Percentiles rank a stretch among this genome's conserved stretches.
These are phyloP conservation scores for Gephyroberyx darwinii DNA, from an alignment of 2,797 vertebrate genomes.

Conservation along the genomic window DNA sequence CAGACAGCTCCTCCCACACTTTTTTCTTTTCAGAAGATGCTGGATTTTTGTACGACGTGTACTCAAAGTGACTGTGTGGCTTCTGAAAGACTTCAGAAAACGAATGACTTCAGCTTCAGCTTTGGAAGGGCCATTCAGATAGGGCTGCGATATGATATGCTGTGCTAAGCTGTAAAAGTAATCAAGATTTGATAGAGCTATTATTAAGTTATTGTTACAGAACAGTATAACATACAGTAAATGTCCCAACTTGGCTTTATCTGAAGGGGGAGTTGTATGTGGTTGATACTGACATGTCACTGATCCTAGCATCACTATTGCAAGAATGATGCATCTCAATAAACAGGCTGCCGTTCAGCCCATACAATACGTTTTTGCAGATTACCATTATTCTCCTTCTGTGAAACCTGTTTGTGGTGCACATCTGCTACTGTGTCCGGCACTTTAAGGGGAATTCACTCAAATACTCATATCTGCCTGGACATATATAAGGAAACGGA, in stretches of 20 bases:
- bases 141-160: neutral
- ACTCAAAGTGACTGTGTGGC: constrained; percentile 24
- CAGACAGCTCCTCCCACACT: constrained; percentile 26
- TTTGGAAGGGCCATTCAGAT: neutral
- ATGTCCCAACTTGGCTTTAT: constrained; percentile 2
- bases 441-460: constrained; percentile 42
- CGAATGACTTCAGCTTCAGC: neutral
- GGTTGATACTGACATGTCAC: neutral
- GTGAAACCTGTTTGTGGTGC: constrained; percentile 32
- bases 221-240: neutral
- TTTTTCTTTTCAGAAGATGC: constrained; percentile 12
- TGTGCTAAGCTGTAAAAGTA: neutral
- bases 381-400: constrained; percentile 20
- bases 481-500: constrained; percentile 30
- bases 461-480: constrained; percentile 16
- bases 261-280: neutral
- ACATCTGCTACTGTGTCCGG: constrained; percentile 26
- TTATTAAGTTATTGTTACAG: neutral
- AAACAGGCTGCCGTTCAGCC: constrained; percentile 16
- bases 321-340: constrained; percentile 9
- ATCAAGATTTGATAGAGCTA: neutral
- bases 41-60: neutral
- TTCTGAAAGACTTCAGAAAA: constrained; percentile 23
- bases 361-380: constrained; percentile 24
- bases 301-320: neutral